Base-by-base conservation (phyloP, 2,888 invertebrate species). In the Amphipoea lucens region DNA sequence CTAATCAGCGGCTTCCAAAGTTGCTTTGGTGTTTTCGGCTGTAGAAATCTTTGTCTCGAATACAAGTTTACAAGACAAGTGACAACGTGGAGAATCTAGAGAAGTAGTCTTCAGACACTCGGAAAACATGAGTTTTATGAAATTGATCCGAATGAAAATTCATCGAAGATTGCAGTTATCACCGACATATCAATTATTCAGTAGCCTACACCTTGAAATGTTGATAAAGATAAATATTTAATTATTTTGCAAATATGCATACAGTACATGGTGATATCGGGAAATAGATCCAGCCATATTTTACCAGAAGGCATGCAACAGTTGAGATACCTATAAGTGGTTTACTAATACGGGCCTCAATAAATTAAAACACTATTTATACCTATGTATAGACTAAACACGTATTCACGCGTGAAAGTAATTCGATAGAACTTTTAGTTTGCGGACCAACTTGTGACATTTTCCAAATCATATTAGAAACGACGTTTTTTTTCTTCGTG, bases 291-390 rank as follows among this genome's bases (percentile, higher is more conserved):
- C 4, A 48, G 48, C 14, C 4, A 14, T 48, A 48, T 14, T 48
- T 48, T 14, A 48, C 48, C 14, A 48, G 48, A 4, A 48, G 14
- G 14, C 48, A 14, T 48, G 14, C 12, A 48, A 48, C 12, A 48
- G 48, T 48, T 48, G 48, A 48, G 14, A 48, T 48, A 48, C 12
- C 12, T 71, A 11, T 42, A 2, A 69, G 57, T 68, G 60, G 40
- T 80, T 54, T 81, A 76, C 57, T 11, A 81, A 82, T 51, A 81
- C 81, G 20, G 57, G 57, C 36, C 69, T 54, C 9, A 87, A 87
- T 92, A 93, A 94, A 94, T 92, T 92, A 94, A 93, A 94, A 94
- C 87, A 92, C 94, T 96, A 95, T 95, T 95, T 95, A 93, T 95
- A 95, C 92, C 94, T 95, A 95, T 92, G 51, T 89, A 88, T 89